phyloP scores from a whole-genome alignment of 2,888 invertebrate species.

The Mesodorylaimus sp. region DNA sequence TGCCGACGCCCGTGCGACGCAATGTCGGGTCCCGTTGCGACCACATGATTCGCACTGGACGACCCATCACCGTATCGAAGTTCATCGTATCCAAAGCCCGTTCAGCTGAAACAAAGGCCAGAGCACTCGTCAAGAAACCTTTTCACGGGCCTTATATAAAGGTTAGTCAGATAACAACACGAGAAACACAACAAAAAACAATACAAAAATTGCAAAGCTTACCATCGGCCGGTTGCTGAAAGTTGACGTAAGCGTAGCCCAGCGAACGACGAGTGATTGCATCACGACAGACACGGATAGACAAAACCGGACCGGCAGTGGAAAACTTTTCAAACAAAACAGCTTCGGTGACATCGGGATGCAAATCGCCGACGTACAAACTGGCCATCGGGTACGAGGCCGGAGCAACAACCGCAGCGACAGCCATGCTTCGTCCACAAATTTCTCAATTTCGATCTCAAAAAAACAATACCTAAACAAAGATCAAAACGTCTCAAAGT shows the following conservation, averaged over 20 bases:
- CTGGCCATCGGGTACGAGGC: constrained; percentile 64
- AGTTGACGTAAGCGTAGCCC: constrained; percentile 99
- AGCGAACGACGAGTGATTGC: constrained; percentile 88
- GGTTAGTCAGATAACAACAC: no score
- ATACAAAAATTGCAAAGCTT: no score
- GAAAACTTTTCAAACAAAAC: constrained; percentile 98
- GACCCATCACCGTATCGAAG: constrained; percentile 87
- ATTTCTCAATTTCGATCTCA: no score
- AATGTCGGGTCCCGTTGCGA: constrained; percentile 95
- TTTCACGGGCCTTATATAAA: no score
- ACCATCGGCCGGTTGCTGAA: constrained; percentile 99
- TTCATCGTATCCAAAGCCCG: constrained; percentile 98
- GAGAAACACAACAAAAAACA: no score
- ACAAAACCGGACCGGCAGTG: constrained; percentile 88
- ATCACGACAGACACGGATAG: constrained; percentile 95
- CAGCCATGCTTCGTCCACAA: background rate
- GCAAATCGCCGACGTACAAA: constrained; percentile 94
- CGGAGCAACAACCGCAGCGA: constrained; percentile 1
- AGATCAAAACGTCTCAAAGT: no score
- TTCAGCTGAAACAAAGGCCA: constrained; percentile 47
- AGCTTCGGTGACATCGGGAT: constrained; percentile 87
- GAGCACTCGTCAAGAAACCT: background rate
- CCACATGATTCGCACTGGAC: constrained; percentile 99
- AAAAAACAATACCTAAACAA: no score
- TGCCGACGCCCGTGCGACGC: constrained; percentile 93